A percentile compares a stretch with the other conserved stretches of the same genome.
phyloP scores from a whole-genome alignment of 2,113 vertebrate species.

The Felis catus region DNA sequence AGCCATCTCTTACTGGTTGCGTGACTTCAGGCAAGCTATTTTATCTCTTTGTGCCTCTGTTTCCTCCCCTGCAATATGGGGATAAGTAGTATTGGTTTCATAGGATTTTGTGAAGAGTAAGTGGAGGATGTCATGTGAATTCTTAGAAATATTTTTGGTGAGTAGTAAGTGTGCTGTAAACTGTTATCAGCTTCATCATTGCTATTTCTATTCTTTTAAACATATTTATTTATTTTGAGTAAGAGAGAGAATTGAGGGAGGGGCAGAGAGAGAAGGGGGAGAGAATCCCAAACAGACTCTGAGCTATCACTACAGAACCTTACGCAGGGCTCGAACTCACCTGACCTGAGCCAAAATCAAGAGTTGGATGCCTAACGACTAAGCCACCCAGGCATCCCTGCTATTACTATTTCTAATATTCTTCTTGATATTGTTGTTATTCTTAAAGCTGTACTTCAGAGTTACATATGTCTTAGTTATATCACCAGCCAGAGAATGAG shows the following conservation, averaged over 20 bases:
- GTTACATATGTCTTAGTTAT: conserved; percentile 19
- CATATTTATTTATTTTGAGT: too few species aligned
- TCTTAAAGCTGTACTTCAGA: background rate
- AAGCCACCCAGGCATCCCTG: background rate
- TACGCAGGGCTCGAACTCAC: too few species aligned
- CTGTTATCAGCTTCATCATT: background rate
- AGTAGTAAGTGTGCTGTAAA: background rate
- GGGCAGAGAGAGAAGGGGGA: too few species aligned
- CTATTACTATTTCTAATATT: background rate
- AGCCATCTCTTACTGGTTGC: background rate
- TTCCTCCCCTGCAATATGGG: background rate
- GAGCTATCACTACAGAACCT: too few species aligned
- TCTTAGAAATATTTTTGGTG: background rate
- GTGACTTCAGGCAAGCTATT: background rate
- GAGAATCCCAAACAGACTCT: too few species aligned
- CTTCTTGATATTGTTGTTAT: background rate
- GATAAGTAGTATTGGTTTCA: background rate
- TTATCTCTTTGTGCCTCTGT: background rate
- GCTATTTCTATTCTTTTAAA: background rate
- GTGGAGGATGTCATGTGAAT: background rate
- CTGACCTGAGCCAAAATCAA: too few species aligned
- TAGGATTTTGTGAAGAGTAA: background rate
- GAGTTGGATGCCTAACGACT: too few species aligned
- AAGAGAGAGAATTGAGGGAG: too few species aligned
- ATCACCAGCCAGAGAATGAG: background rate